A percentile compares a stretch with the other conserved stretches of the same genome.
Conservation (phyloP, 1,140 invertebrate species). For the Drosophila guanche region DNA sequence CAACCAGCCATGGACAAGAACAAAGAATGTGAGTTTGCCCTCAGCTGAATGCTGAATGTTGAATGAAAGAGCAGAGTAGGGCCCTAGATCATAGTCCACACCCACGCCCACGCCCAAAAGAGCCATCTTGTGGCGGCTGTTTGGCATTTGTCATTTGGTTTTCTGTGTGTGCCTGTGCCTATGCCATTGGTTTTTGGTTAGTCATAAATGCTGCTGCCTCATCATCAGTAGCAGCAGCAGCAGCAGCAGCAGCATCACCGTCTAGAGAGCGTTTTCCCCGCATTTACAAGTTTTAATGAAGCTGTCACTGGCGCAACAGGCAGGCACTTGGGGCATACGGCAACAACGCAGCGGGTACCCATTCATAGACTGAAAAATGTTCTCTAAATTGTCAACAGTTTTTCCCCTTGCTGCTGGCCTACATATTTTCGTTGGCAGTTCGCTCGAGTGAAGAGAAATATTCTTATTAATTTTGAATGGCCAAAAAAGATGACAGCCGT, state of each 20-base stretch:
- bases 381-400: constrained; percentile 60
- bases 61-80: not conserved
- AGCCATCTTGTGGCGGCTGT: constrained; percentile 53
- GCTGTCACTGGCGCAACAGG: constrained; percentile 62
- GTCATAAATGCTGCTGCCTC: constrained; percentile 24
- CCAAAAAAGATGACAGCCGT: constrained; percentile 41
- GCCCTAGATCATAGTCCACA: not conserved
- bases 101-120: constrained; percentile 38
- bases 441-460: constrained; percentile 67
- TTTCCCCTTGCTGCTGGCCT: constrained; percentile 51
- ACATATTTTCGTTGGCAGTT: constrained; percentile 71
- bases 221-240: constrained; percentile 18
- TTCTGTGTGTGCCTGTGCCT: constrained; percentile 16
- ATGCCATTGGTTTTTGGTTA: constrained; percentile 39
- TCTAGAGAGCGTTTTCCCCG: constrained; percentile 10
- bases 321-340: constrained; percentile 67
- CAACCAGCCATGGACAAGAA: constrained; percentile 97
- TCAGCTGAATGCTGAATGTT: not conserved
- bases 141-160: constrained; percentile 73
- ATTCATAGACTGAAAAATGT: constrained; percentile 50
- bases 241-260: constrained; percentile 20
- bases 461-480: constrained; percentile 70
- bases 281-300: constrained; percentile 65
- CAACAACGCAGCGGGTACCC: constrained; percentile 56
- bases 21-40: constrained; percentile 95